Conservation (phyloP, 2,797 vertebrate genomes). For the Leptatherina wallacei region DNA sequence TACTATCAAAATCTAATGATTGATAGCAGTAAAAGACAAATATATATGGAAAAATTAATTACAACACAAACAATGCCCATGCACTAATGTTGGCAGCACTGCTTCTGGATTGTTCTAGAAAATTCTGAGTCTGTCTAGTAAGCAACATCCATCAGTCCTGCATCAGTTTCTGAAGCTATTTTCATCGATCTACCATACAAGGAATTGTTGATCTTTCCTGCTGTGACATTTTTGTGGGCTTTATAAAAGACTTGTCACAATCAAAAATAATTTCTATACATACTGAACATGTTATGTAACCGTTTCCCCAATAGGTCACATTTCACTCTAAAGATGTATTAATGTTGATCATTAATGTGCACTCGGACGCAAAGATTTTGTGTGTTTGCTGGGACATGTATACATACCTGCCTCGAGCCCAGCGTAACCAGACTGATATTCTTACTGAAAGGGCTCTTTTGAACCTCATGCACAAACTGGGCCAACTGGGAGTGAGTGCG, state of each 20-base stretch:
- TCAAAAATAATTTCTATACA: slow-evolving; percentile 5
- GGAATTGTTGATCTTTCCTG: neutral
- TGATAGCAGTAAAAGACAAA: too few species aligned
- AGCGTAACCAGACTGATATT: slow-evolving; percentile 88
- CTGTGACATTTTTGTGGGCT: neutral
- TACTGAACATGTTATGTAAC: neutral
- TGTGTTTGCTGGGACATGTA: neutral
- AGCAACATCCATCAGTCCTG: slow-evolving; percentile 3
- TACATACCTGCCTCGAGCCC: slow-evolving; percentile 91
- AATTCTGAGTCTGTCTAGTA: neutral
- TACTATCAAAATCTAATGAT: too few species aligned
- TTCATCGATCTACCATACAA: neutral
- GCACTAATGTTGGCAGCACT: too few species aligned
- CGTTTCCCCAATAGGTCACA: neutral
- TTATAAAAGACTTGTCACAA: neutral
- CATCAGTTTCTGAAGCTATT: neutral
- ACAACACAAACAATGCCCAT: too few species aligned
- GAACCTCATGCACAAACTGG: slow-evolving; percentile 95
- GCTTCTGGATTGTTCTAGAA: neutral
- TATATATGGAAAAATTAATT: too few species aligned
- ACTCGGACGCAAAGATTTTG: neutral
- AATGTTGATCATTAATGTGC: neutral
- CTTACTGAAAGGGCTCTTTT: slow-evolving; percentile 92
- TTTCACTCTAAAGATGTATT: neutral
- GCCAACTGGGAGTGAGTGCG: slow-evolving; percentile 97